Percentiles rank a stretch among this genome's conserved stretches.
Evolutionary conservation across 2,113 vertebrate genomes (phyloP).

Genomic region (Passer domesticus): DNA sequence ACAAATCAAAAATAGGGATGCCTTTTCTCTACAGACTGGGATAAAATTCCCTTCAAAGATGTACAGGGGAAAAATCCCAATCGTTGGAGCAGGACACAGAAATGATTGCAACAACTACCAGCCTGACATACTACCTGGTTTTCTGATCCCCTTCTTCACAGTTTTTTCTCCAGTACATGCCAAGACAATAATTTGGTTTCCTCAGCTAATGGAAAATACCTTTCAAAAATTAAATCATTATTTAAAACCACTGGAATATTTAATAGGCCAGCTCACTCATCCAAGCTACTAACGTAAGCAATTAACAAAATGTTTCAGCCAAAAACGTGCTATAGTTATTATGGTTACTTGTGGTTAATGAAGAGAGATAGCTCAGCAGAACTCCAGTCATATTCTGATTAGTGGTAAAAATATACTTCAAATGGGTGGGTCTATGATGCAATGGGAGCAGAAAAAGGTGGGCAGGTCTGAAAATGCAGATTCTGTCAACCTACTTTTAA

Average conservation of each 20-base stretch:
- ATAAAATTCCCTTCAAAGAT: neutral
- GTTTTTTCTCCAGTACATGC: neutral
- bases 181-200: neutral
- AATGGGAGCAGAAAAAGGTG: neutral
- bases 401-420: neutral
- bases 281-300: neutral
- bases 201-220: neutral
- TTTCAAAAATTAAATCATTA: neutral
- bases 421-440: neutral
- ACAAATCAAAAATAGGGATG: neutral
- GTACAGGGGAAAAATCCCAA: fast-evolving
- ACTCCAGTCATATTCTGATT: neutral
- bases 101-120: neutral
- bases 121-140: neutral
- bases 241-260: neutral
- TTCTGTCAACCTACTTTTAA: neutral
- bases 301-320: neutral
- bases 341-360: neutral
- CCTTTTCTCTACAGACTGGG: neutral
- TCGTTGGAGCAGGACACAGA: neutral
- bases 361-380: neutral
- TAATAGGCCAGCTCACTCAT: neutral
- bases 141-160: neutral
- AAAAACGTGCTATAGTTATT: neutral
- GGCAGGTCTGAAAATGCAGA: neutral